These are phyloP conservation scores for Oncorhynchus nerka DNA, from an alignment of 2,113 vertebrate genomes.

Conservation along the genomic window DNA sequence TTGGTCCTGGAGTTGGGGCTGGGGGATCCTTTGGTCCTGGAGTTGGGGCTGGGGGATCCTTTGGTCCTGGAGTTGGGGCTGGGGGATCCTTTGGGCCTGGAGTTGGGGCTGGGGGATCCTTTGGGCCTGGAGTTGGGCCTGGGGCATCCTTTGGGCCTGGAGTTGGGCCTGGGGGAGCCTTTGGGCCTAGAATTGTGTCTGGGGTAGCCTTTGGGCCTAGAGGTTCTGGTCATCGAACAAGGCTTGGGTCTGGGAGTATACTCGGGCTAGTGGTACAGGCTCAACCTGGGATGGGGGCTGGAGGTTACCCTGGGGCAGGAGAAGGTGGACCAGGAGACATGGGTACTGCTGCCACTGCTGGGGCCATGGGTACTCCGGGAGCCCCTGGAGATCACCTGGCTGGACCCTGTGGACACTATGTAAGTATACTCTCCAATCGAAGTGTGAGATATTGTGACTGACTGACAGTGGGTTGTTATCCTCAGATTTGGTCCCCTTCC, in stretches of 20 bases:
- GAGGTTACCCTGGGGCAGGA: conserved; percentile 36
- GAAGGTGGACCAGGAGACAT: conserved; percentile 49
- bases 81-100: not conserved
- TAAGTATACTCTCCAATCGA: conserved; percentile 69
- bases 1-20: not conserved
- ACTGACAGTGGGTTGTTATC: no score
- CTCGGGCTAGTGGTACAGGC: conserved; percentile 11
- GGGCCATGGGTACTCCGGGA: conserved; percentile 61
- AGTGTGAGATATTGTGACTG: no score
- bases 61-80: not conserved
- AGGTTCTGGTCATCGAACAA: not conserved
- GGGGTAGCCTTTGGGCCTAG: not conserved
- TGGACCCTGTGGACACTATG: conserved; percentile 71
- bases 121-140: not conserved
- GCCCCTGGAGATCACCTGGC: conserved; percentile 40
- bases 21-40: not conserved
- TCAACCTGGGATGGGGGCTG: conserved; percentile 26
- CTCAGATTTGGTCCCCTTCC: no score
- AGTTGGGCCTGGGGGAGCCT: not conserved
- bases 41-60: no score
- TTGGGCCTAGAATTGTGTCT: not conserved
- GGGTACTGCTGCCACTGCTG: conserved; percentile 63
- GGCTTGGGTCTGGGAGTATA: conserved; percentile 8
- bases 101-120: not conserved
- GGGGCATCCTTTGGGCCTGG: not conserved